A percentile compares a stretch with the other conserved stretches of the same genome.
phyloP scores from a whole-genome alignment of 2,113 vertebrate species.

The Rhinichthys klamathensis region DNA sequence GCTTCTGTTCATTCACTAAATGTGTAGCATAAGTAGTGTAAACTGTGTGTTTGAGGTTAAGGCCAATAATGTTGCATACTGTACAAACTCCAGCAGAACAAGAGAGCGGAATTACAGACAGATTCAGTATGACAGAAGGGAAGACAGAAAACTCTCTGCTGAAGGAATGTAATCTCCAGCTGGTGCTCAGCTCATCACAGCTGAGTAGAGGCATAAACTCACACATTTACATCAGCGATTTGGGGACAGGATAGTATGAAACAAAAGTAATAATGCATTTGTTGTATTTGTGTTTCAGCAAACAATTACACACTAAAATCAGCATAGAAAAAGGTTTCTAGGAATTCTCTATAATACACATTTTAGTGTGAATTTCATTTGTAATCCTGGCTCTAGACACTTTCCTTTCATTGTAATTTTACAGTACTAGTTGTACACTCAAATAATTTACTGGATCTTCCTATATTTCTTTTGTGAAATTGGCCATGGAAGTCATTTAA shows the following conservation, averaged over 20 bases:
- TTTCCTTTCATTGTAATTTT: not conserved
- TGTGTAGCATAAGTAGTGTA: not conserved
- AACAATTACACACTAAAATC: not conserved
- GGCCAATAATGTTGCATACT: not conserved
- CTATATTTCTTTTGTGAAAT: not conserved
- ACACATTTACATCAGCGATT: constrained; percentile 47
- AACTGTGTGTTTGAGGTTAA: not conserved
- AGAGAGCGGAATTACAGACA: constrained; percentile 65
- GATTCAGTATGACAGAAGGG: constrained; percentile 55
- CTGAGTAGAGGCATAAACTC: constrained; percentile 44
- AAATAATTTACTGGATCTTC: not conserved
- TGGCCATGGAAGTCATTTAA: not conserved
- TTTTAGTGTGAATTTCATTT: not conserved
- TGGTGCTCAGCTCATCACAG: constrained; percentile 64
- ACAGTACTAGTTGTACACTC: not conserved
- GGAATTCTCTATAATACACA: constrained; percentile 2
- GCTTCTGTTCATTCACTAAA: not conserved
- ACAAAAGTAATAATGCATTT: not conserved
- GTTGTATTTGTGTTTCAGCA: constrained; percentile 4
- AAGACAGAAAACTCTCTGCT: constrained; percentile 55
- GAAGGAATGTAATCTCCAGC: constrained; percentile 61
- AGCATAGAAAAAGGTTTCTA: not conserved
- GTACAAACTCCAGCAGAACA: constrained; percentile 51
- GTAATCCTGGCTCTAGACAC: not conserved
- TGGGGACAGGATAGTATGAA: not conserved